Evolutionary conservation across 35 echinoderm and acorn worm species (phyloP).

Genomic region (Ptychodera flava): DNA sequence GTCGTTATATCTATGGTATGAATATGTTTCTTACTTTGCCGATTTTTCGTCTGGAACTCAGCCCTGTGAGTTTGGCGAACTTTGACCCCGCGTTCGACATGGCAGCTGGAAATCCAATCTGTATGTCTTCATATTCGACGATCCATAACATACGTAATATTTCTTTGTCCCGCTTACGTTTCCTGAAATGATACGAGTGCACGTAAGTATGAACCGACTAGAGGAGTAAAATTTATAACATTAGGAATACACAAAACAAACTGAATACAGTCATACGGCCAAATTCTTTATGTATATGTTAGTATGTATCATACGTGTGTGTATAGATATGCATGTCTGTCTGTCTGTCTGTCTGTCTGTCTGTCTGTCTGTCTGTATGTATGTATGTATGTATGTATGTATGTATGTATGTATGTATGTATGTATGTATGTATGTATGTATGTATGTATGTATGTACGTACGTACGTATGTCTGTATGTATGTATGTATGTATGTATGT

Average conservation of each 20-base stretch:
- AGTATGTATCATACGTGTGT: not conserved
- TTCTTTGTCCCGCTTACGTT: not conserved
- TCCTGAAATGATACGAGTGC: not conserved
- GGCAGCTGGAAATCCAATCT: not conserved
- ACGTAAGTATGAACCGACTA: not conserved
- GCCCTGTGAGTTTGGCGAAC: not conserved
- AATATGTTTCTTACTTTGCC: not conserved
- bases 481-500: not conserved
- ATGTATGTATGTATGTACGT: not conserved
- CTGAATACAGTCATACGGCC: no score
- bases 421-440: not conserved
- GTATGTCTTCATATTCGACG: not conserved
- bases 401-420: not conserved
- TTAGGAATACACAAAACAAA: no score
- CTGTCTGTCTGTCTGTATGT: not conserved
- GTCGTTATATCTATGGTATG: no score
- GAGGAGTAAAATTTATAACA: no score
- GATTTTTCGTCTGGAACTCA: not conserved
- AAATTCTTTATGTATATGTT: not conserved
- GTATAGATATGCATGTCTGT: not conserved
- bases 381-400: not conserved
- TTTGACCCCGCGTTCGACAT: not conserved
- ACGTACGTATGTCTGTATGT: not conserved
- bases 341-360: not conserved
- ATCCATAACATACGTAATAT: not conserved